Evolutionary conservation across 1,140 invertebrate genomes (phyloP).

Genomic region (Bombus picipes): DNA sequence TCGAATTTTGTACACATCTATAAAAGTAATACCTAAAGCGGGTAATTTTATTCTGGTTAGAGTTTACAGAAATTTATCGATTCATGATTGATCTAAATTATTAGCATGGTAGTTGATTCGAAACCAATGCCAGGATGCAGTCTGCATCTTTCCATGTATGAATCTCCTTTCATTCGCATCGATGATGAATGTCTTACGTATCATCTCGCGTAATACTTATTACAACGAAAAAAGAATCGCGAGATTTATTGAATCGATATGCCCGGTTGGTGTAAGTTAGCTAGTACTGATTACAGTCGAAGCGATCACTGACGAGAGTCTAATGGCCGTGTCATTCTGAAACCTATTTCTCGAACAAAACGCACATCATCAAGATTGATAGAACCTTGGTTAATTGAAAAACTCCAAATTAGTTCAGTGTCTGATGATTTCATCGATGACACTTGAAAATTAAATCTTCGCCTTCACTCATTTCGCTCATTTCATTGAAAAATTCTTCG

Average conservation of each 20-base stretch:
- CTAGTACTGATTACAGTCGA: conserved; percentile 8
- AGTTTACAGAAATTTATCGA: neutral
- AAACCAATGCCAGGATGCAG: neutral
- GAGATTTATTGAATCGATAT: conserved; percentile 36
- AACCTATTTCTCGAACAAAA: conserved; percentile 4
- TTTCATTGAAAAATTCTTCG: neutral
- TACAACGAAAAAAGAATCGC: neutral
- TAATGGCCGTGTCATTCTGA: conserved; percentile 15
- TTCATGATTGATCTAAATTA: too few relatives aligned
- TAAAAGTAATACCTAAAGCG: too few relatives aligned
- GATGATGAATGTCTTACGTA: neutral
- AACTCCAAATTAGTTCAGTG: conserved; percentile 6
- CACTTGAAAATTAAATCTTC: neutral
- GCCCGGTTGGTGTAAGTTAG: conserved; percentile 14
- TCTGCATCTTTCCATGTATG: neutral
- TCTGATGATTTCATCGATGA: neutral
- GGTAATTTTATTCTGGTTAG: neutral
- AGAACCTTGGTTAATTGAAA: neutral
- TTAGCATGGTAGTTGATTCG: too few relatives aligned
- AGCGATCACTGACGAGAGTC: neutral
- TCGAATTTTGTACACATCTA: neutral
- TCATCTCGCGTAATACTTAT: neutral
- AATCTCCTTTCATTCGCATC: conserved; percentile 3
- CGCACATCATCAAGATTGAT: neutral
- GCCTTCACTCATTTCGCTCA: neutral